These are phyloP conservation scores for Tetranychus truncatus DNA, from an alignment of 2,888 invertebrate species.

Conservation along the genomic window DNA sequence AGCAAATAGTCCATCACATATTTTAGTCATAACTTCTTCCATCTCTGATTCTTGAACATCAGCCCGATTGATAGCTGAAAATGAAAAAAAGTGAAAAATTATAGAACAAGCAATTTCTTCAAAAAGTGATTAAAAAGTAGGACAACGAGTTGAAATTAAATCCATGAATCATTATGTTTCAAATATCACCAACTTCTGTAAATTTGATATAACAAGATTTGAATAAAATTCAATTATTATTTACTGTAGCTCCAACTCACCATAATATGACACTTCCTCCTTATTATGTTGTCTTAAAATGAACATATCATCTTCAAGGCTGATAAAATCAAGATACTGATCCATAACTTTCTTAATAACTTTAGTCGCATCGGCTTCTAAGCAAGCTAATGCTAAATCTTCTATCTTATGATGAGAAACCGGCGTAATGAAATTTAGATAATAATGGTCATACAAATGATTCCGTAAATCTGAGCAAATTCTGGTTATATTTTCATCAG, in stretches of 20 bases:
- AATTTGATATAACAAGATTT: constrained; percentile 7
- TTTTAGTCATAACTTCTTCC: constrained; percentile 74
- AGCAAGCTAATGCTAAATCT: constrained; percentile 75
- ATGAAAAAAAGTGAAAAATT: background rate
- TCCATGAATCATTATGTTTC: too few species aligned
- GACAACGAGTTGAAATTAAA: background rate
- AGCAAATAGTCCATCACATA: constrained; percentile 90
- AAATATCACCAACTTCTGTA: constrained; percentile 15
- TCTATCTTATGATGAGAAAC: constrained; percentile 82
- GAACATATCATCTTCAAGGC: constrained; percentile 92
- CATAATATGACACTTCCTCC: constrained; percentile 76
- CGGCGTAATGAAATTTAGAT: constrained; percentile 85
- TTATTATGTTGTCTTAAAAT: constrained; percentile 78
- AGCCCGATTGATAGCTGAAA: constrained; percentile 62
- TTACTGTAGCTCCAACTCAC: constrained; percentile 36
- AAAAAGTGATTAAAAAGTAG: constrained; percentile 8
- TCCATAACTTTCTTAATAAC: constrained; percentile 89
- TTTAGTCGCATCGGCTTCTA: constrained; percentile 72
- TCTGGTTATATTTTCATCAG: constrained; percentile 81
- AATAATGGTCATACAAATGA: constrained; percentile 79
- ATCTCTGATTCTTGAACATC: constrained; percentile 89
- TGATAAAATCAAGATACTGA: constrained; percentile 95
- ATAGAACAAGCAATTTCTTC: constrained; percentile 32
- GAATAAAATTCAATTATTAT: background rate
- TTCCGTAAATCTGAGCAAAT: constrained; percentile 54